Base-by-base conservation (phyloP, 2,888 invertebrate genomes). In the Alloplasta piceator region DNA sequence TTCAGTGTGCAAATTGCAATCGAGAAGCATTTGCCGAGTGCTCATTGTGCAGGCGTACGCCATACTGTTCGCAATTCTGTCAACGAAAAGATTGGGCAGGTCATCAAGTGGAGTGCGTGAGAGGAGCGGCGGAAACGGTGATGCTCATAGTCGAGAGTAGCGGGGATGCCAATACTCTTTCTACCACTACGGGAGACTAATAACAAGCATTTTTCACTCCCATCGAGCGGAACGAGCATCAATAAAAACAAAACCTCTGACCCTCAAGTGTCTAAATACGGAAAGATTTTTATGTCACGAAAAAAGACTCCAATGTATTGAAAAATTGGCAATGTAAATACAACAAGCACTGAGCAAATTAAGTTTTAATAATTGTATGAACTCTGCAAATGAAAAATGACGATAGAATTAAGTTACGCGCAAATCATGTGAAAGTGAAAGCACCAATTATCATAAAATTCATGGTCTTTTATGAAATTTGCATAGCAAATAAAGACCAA, bases 1-100 rank as follows among this genome's bases (percentile, higher is more conserved):
- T 83, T 43, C 83, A 97, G 97, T 98, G 98, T 92, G 97, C 97
- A 67, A 98, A 98, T 91, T 98, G 98, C 91, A 97, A 97, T 92
- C 94, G 97, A 80, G 97, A 97, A 90, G 97, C 97, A 7, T 94
- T 96, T 66, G 97, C 97, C 0, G 97, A 97, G 91, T 98, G 98
- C 91, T 97, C 97, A 0, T 93, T 97, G 52, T 98, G 98, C 89
- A 94, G 97, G 67, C 94, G 96, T 81, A 97, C 97, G 10, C 97
- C 97, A 7, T 98, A 98, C 92, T 98, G 98, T 92, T 97, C 97
- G 6, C 96, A 96, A 3, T 97, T 97, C 92, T 98, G 98, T 92
- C 97, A 98, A 92, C 95, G 97, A 84, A 97, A 97, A 92, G 97
- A 98, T 93, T 98, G 97, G 97, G 95, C 95, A 12, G 94, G 96